These are phyloP conservation scores for Xenotilapia flavipinnis DNA, from an alignment of 2,113 vertebrate species.

Conservation along the genomic window DNA sequence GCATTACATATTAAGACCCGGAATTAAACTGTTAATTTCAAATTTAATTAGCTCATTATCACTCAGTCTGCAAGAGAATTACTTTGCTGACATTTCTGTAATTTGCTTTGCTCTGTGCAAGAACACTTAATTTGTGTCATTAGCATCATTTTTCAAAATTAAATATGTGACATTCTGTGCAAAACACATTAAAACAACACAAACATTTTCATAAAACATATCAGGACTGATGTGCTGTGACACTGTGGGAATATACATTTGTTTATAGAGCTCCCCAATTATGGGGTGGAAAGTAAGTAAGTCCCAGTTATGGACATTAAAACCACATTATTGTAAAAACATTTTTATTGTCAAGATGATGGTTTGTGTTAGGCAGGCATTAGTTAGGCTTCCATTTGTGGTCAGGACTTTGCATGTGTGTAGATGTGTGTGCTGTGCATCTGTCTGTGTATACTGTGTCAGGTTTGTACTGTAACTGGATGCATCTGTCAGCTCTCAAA, in stretches of 20 bases:
- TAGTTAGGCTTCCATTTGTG: not conserved
- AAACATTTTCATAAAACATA: not conserved
- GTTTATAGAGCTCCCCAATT: not conserved
- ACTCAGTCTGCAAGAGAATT: not conserved
- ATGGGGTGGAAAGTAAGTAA: not conserved
- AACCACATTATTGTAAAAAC: not conserved
- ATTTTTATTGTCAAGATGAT: not conserved
- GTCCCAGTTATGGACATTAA: not conserved
- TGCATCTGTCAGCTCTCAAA: not conserved
- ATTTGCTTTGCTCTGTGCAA: not conserved
- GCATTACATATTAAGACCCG: not conserved
- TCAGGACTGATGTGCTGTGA: not conserved
- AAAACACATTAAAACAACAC: not conserved
- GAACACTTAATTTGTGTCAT: not conserved
- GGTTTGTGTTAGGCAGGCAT: not conserved
- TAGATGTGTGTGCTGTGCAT: not conserved
- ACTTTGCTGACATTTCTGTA: not conserved
- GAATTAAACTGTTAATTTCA: not conserved
- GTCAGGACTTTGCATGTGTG: not conserved
- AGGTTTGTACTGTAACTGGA: not conserved
- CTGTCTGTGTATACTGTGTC: not conserved
- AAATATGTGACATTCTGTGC: not conserved
- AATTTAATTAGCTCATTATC: not conserved
- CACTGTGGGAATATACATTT: not conserved
- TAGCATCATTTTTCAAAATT: not conserved